These are phyloP conservation scores for Anoura caudifer DNA, from an alignment of 2,113 vertebrate genomes.

Conservation along the genomic window DNA sequence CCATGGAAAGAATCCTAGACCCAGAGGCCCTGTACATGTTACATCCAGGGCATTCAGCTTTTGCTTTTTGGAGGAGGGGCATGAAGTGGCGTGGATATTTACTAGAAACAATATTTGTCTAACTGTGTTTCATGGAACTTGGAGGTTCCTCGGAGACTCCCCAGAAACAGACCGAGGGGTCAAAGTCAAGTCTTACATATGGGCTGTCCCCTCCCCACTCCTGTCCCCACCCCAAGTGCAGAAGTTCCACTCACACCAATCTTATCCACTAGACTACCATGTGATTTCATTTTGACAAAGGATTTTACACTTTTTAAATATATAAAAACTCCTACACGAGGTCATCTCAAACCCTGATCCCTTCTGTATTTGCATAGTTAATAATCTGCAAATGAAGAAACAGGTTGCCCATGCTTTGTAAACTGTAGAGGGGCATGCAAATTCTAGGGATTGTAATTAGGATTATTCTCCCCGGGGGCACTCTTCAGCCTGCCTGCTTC, in stretches of 20 bases:
- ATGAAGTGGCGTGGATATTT: neutral
- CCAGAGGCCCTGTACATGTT: neutral
- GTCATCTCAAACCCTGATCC: neutral
- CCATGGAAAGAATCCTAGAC: neutral
- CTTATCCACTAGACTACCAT: neutral
- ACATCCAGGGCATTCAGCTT: neutral
- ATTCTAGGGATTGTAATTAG: conserved; percentile 41
- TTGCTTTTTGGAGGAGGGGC: neutral
- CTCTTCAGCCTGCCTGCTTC: neutral
- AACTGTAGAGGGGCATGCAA: conserved; percentile 47
- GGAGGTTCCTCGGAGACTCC: neutral
- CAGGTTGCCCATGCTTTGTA: neutral
- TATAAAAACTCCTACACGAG: neutral
- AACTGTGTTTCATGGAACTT: neutral
- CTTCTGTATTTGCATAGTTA: neutral
- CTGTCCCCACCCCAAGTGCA: neutral
- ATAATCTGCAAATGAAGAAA: neutral
- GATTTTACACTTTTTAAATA: neutral
- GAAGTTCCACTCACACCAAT: neutral
- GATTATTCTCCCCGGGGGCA: neutral
- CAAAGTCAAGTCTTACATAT: neutral
- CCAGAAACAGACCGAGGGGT: neutral
- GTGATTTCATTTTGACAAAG: conserved; percentile 6
- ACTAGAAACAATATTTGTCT: neutral
- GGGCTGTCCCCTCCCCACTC: neutral